These are phyloP conservation scores for Calephelis perditalis DNA, from an alignment of 2,888 invertebrate genomes.

Conservation along the genomic window DNA sequence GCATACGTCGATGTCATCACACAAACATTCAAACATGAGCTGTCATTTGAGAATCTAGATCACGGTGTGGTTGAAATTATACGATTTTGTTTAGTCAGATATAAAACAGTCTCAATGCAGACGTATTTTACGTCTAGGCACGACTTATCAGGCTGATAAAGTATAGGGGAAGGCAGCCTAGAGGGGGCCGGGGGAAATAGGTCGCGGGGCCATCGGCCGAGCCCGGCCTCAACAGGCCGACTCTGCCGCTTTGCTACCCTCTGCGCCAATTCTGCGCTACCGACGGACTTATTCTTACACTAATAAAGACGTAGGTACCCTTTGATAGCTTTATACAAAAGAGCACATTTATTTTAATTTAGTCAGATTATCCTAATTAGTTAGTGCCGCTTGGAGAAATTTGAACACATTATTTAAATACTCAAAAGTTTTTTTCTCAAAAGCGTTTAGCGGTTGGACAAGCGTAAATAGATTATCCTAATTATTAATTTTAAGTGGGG, in stretches of 20 bases:
- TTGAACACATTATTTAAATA: too few species aligned
- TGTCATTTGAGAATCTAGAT: conserved; percentile 9
- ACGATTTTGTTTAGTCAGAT: not conserved
- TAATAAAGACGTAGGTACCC: conserved; percentile 14
- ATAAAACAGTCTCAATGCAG: conserved; percentile 10
- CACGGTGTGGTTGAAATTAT: not conserved
- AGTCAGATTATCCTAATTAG: not conserved
- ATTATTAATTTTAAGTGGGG: too few species aligned
- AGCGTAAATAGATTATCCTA: too few species aligned
- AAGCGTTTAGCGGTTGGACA: too few species aligned
- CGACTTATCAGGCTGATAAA: conserved; percentile 58
- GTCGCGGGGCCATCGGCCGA: conserved; percentile 69
- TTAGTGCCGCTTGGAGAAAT: too few species aligned
- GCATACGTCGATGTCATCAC: conserved; percentile 30
- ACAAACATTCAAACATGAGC: conserved; percentile 1
- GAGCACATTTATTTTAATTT: not conserved
- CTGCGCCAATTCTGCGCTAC: conserved; percentile 37
- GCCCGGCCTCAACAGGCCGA: conserved; percentile 52
- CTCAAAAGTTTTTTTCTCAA: too few species aligned
- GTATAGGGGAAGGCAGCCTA: conserved; percentile 43
- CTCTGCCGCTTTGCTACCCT: conserved; percentile 48
- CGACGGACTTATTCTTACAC: conserved; percentile 19
- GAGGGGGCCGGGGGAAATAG: conserved; percentile 54
- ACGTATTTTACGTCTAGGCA: conserved; percentile 30
- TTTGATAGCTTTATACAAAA: not conserved